phyloP scores from a whole-genome alignment of 2,888 invertebrate genomes.

The Thereva unica region DNA sequence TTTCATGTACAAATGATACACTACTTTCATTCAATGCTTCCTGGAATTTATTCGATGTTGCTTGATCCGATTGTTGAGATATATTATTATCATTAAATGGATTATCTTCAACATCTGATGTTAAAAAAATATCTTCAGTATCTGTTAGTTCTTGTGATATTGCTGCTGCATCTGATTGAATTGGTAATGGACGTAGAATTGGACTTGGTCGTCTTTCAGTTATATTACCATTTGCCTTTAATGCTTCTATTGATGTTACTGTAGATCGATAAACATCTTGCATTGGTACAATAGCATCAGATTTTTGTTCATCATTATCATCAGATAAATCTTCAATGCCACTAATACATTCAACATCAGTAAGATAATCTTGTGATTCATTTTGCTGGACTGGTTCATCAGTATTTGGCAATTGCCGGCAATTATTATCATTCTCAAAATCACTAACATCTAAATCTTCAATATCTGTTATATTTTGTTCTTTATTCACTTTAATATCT shows the following conservation, averaged over 20 bases:
- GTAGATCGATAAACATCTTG: conserved; percentile 43
- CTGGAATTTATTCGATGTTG: conserved; percentile 55
- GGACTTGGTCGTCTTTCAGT: conserved; percentile 40
- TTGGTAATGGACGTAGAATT: conserved; percentile 9
- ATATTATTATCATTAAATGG: conserved; percentile 10
- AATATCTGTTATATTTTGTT: conserved; percentile 51
- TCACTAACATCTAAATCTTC: conserved; percentile 58
- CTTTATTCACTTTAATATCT: conserved; percentile 38
- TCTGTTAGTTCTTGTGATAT: conserved; percentile 54
- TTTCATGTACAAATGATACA: conserved; percentile 58
- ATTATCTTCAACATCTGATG: conserved; percentile 60
- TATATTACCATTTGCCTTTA: conserved; percentile 17
- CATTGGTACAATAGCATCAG: conserved; percentile 36
- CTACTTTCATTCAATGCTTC: conserved; percentile 57
- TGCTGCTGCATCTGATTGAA: not conserved
- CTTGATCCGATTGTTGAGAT: conserved; percentile 46
- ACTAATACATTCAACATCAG: conserved; percentile 59
- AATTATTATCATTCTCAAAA: conserved; percentile 45
- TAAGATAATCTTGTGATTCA: conserved; percentile 46
- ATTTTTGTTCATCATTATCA: conserved; percentile 36
- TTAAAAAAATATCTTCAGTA: conserved; percentile 58
- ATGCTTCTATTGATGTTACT: conserved; percentile 43
- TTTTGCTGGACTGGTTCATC: conserved; percentile 23
- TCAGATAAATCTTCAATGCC: conserved; percentile 51
- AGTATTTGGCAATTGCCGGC: conserved; percentile 29